phyloP scores from a whole-genome alignment of 2,113 vertebrate genomes.

The Pleuronectes platessa region DNA sequence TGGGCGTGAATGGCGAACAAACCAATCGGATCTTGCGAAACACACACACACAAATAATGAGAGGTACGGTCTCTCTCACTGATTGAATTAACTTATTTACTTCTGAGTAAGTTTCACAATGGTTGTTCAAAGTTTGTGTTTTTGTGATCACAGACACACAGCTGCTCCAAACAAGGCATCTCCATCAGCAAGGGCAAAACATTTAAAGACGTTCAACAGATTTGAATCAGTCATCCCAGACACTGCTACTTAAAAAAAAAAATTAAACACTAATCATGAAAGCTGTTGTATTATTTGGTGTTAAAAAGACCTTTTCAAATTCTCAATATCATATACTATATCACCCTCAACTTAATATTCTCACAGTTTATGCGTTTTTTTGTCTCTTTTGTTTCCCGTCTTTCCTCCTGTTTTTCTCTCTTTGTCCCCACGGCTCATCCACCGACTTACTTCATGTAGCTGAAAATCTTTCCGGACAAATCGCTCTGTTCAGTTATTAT shows the following conservation, averaged over 20 bases:
- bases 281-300: conserved; percentile 15
- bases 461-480: conserved; percentile 76
- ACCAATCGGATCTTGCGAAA: conserved; percentile 2
- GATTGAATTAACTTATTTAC: neutral
- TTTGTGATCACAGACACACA: conserved; percentile 4
- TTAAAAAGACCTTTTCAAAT: no score
- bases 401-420: conserved; percentile 18
- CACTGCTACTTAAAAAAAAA: conserved; percentile 28
- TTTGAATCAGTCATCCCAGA: conserved; percentile 22
- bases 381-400: conserved; percentile 30
- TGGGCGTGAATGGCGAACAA: conserved; percentile 19
- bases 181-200: conserved; percentile 31
- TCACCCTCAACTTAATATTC: conserved; percentile 20
- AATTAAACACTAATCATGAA: conserved; percentile 17
- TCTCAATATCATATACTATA: no score
- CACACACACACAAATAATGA: neutral
- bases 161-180: conserved; percentile 3
- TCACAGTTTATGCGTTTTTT: conserved; percentile 10
- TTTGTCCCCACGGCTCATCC: conserved; percentile 34
- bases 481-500: conserved; percentile 80
- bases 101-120: conserved; percentile 3
- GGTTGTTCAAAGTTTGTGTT: conserved; percentile 1
- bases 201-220: conserved; percentile 25
- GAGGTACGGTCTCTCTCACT: neutral
- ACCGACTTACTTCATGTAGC: conserved; percentile 69